Base-by-base conservation (phyloP, 2,888 invertebrate genomes). In the Macropis europaea region DNA sequence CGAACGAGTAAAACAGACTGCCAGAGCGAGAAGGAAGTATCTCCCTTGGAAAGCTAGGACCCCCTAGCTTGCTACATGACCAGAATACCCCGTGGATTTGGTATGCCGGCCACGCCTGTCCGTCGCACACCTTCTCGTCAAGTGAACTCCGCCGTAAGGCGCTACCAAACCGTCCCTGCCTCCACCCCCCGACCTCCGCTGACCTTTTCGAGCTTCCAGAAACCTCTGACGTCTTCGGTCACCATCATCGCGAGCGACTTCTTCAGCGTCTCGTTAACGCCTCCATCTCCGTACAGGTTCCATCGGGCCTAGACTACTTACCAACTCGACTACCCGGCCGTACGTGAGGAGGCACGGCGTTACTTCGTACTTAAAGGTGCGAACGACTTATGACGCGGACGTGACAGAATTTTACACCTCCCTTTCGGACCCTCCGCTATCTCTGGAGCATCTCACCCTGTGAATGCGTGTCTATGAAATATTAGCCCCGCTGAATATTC, bases 101-200 rank as follows among this genome's bases (percentile, higher is more conserved):
- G 88, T 90, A 89, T 89, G 89, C 89, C 77, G 85, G 79, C 87
- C 87, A 88, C 88, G 87, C 87, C 86, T 88, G 87, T 88, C 85
- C 88, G 81, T 76, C 82, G 81, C 84, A 76, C 83, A 79, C 73
- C 81, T 72, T 64, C 86, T 86, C 83, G 86, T 86, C 86, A 77
- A 85, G 83, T 82, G 82, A 84, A 82, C 85, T 84, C 79, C 76
- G 69, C 76, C 74, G 82, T 81, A 81, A 84, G 84, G 82, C 72
- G 82, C 73, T 73, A 72, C 62, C 73, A 43, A 73, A 61, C 69
- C 73, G 11, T 38, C 64, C 66, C 36, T 38, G n/a, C 32, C 42
- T 36, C 34, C 61, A 28, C 70, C 38, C 24, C 30, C 32, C 30
- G 47, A 26, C 45, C 73, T 40, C 60, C 26, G n/a, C 9, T 67